These are phyloP conservation scores for Therioaphis trifolii DNA, from an alignment of 2,888 invertebrate species.

Conservation along the genomic window DNA sequence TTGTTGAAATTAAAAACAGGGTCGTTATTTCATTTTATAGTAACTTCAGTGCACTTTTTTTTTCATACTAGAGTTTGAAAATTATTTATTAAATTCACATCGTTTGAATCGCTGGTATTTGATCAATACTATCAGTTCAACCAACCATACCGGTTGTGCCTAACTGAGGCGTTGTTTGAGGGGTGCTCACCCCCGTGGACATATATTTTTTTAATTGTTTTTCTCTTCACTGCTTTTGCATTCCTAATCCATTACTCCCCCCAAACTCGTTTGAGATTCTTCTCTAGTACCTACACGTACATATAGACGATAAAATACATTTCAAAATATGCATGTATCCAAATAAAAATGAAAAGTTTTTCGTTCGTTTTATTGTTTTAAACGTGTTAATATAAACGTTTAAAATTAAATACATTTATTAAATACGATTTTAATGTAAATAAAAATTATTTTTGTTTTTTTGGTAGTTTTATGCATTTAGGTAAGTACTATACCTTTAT, in stretches of 20 bases:
- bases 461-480: too few species aligned
- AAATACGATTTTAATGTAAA: too few species aligned
- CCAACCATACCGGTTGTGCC: background rate
- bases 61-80: slow-evolving; percentile 21
- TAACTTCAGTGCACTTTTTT: slow-evolving; percentile 8
- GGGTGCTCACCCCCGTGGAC: slow-evolving; percentile 47
- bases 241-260: slow-evolving; percentile 17
- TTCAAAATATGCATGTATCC: background rate
- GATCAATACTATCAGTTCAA: slow-evolving; percentile 51
- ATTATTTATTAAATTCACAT: slow-evolving; percentile 29
- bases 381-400: too few species aligned
- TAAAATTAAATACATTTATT: too few species aligned
- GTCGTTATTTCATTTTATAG: background rate
- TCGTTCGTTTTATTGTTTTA: too few species aligned
- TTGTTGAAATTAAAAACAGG: background rate
- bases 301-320: background rate
- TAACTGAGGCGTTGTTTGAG: slow-evolving; percentile 36
- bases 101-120: slow-evolving; percentile 53
- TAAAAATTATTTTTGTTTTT: too few species aligned
- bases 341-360: background rate
- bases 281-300: background rate
- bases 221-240: slow-evolving; percentile 36
- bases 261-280: background rate
- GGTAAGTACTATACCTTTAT: too few species aligned
- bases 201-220: slow-evolving; percentile 56